Conservation (phyloP, 2,888 invertebrate species). For the Hydrotaea cyrtoneurina region DNA sequence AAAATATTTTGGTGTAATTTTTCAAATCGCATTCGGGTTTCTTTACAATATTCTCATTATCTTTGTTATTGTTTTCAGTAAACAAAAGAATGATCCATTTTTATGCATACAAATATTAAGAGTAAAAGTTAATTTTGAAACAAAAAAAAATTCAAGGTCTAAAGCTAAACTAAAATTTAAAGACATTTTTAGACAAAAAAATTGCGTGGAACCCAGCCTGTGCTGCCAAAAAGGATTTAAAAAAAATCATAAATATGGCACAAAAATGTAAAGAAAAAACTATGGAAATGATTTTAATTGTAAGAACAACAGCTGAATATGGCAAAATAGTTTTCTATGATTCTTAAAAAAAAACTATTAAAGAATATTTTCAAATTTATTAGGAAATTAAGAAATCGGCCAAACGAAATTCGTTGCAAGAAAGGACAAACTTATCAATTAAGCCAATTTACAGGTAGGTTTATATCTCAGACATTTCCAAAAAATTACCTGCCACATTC, state of each 20-base stretch:
- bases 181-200: neutral
- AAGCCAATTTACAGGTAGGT: neutral
- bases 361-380: too few relatives aligned
- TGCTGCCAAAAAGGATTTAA: neutral
- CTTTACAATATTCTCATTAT: constrained; percentile 46
- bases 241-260: neutral
- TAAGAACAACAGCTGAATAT: neutral
- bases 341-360: constrained; percentile 26
- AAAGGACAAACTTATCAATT: neutral
- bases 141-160: neutral
- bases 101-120: neutral
- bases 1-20: constrained; percentile 54
- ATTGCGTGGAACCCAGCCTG: constrained; percentile 51
- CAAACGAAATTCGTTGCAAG: neutral
- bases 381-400: too few relatives aligned
- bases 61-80: neutral
- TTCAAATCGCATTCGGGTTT: constrained; percentile 1
- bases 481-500: neutral
- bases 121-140: neutral
- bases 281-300: neutral
- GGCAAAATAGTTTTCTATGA: neutral
- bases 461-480: neutral
- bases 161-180: constrained; percentile 11
- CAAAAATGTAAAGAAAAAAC: neutral
- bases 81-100: constrained; percentile 3